Evolutionary conservation across 2,797 vertebrate genomes (phyloP).

Genomic region (Tolypeutes matacus): DNA sequence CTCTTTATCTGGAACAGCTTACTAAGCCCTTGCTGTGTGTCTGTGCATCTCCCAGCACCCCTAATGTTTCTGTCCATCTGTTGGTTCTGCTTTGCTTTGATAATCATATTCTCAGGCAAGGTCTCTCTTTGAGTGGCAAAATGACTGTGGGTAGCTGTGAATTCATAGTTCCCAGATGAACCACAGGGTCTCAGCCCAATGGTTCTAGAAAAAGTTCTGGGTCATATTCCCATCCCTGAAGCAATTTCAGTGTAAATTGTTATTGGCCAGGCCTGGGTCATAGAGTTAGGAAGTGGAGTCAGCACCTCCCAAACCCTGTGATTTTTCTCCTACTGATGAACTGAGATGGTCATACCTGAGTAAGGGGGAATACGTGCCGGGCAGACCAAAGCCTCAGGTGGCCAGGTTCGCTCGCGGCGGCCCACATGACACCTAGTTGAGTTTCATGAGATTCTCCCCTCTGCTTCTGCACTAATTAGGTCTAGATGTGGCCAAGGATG

Average conservation of each 20-base stretch:
- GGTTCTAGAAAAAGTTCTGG: neutral
- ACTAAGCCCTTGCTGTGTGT: neutral
- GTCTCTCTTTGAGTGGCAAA: neutral
- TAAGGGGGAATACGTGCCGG: neutral
- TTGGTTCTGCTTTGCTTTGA: neutral
- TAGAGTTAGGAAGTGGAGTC: neutral
- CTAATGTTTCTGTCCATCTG: too few species aligned
- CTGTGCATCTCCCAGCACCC: neutral
- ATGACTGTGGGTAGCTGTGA: neutral
- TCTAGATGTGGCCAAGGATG: neutral
- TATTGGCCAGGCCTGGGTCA: neutral
- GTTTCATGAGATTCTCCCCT: neutral
- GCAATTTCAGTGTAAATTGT: neutral
- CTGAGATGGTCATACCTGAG: neutral
- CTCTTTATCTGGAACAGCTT: neutral
- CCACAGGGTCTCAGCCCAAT: neutral
- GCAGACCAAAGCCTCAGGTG: neutral
- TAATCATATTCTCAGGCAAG: neutral
- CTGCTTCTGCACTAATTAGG: fast-evolving
- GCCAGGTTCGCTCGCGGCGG: neutral
- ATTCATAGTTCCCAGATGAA: neutral
- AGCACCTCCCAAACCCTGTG: neutral
- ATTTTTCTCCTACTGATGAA: neutral
- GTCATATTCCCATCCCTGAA: neutral
- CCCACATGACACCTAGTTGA: too few species aligned